Percentiles rank a stretch among this genome's conserved stretches.
Conservation (phyloP, 53 echinoderm and acorn worm species). For the Holothuria leucospilota region DNA sequence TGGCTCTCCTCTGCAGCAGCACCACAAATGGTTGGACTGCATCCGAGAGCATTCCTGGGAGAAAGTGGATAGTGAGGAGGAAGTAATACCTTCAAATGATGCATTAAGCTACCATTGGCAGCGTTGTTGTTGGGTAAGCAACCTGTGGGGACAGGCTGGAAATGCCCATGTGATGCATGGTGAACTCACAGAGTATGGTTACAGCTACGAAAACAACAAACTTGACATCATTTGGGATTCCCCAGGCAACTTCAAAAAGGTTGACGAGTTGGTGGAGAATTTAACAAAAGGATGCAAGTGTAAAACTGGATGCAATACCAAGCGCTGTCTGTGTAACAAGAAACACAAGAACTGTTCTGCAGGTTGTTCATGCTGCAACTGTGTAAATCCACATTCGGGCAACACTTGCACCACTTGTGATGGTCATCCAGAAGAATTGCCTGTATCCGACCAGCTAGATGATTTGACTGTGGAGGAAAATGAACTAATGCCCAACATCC, state of each 20-base stretch:
- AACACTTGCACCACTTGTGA: background rate
- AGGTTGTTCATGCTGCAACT: slow-evolving; percentile 7
- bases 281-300: slow-evolving; percentile 28
- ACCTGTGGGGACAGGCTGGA: slow-evolving; percentile 33
- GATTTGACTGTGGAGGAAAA: slow-evolving; percentile 11
- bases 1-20: background rate
- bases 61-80: slow-evolving; percentile 30
- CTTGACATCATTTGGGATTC: slow-evolving; percentile 12
- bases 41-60: slow-evolving; percentile 35
- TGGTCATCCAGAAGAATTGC: background rate
- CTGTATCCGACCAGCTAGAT: background rate
- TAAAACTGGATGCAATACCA: slow-evolving; percentile 1
- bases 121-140: slow-evolving; percentile 24
- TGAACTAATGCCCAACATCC: background rate
- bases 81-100: slow-evolving; percentile 45
- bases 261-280: background rate
- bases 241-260: background rate
- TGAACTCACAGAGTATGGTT: background rate
- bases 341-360: slow-evolving; percentile 6
- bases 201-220: background rate
- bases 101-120: slow-evolving; percentile 40
- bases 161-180: background rate
- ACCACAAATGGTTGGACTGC: slow-evolving; percentile 2
- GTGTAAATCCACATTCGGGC: background rate
- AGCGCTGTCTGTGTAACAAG: background rate